phyloP scores from a whole-genome alignment of 92 coral and sea anemone species.

The Epizoanthus rinbou region DNA sequence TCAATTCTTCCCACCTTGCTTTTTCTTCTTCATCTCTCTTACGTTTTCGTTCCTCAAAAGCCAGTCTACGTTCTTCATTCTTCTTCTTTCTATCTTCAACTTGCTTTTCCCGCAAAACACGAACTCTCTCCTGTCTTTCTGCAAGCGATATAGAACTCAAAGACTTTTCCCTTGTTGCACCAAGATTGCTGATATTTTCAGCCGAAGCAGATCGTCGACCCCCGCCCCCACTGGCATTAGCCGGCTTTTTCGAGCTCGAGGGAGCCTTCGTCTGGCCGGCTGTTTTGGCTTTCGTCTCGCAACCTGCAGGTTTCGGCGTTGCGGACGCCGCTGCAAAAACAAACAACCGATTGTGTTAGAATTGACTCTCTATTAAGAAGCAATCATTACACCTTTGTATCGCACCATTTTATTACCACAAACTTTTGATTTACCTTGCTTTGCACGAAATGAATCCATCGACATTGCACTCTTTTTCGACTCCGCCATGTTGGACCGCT shows the following conservation, averaged over 20 bases:
- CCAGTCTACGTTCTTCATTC: constrained; percentile 84
- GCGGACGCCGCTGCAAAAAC: constrained; percentile 41
- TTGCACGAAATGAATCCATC: constrained; percentile 71
- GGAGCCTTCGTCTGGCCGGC: constrained; percentile 27
- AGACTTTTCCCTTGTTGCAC: constrained; percentile 26
- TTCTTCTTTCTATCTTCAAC: constrained; percentile 82
- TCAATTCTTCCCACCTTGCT: constrained; percentile 68
- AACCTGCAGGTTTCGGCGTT: constrained; percentile 14
- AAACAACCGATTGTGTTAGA: constrained; percentile 23
- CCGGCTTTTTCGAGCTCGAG: constrained; percentile 64
- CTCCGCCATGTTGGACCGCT: constrained; percentile 71
- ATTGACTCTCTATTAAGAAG: neutral
- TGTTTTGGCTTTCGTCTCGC: constrained; percentile 34
- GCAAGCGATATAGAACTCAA: constrained; percentile 54
- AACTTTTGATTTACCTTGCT: constrained; percentile 64
- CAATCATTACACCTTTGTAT: neutral
- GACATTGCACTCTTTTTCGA: constrained; percentile 69
- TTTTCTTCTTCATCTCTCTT: constrained; percentile 82
- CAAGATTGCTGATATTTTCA: constrained; percentile 59
- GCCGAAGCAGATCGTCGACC: constrained; percentile 66
- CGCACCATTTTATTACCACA: neutral
- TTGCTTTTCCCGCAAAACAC: constrained; percentile 87
- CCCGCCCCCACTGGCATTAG: constrained; percentile 47
- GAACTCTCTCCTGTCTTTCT: constrained; percentile 75
- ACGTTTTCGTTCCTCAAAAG: constrained; percentile 90